Evolutionary conservation across 1,140 invertebrate genomes (phyloP), one percentile per base, ranked within the genome.

Genomic region (Cyclargus thomasi): DNA sequence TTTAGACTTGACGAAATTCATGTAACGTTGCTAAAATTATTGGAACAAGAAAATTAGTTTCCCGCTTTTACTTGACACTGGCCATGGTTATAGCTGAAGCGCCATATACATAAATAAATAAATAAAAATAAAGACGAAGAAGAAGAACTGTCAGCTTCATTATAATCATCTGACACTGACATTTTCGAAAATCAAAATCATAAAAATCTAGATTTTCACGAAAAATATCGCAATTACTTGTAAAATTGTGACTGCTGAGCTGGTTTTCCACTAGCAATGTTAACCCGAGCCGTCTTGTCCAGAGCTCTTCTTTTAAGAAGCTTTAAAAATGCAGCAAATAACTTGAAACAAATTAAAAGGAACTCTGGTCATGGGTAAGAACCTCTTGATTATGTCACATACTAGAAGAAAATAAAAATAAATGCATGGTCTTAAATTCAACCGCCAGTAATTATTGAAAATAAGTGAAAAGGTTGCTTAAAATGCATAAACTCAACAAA

Each of bases 341-440:
- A 81, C 68, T 36, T 76, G 14, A 85, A 89, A 66, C 86, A 87
- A 77, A 29, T 70, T 23, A 84, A 76, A 71, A 85, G 86, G 71
- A 84, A 88, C 62, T 69, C 74, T 18, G 80, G 86, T 23, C 85
- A 87, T 77, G 85, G 85, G 86, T 89, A 77, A 70, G 79, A n/a
- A 35, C 62, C 8, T 35, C 53, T 55, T 66, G 76, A 78, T 88
- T 86, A 88, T 86, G 85, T 88, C 85, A 88, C 76, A 29, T 29
- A 29, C 1, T 8, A 29, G 29, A 16, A 10, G 57, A 70, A 23
- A 67, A 47, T 47, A 17, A 11, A 53, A 11, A 29, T 3, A 29
- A 29, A 29, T 5, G 4, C 29, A 5, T n/a, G n/a, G n/a, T n/a
- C n/a, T n/a, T n/a, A n/a, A n/a, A n/a, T n/a, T n/a, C n/a, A n/a